Base-by-base conservation (phyloP, 2,888 invertebrate genomes). In the Cephus rjabovi region DNA sequence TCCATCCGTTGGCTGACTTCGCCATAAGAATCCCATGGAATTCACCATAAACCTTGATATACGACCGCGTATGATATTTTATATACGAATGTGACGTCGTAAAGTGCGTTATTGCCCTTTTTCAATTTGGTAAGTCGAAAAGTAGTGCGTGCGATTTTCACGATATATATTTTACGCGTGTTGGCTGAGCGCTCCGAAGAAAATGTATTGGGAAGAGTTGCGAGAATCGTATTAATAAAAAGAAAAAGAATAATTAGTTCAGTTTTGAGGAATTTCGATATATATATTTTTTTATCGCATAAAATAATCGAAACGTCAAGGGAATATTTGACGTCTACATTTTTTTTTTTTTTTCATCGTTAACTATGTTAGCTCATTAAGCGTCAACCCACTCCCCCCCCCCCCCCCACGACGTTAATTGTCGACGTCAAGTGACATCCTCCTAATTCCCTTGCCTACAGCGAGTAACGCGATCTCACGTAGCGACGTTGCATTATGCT, bases 401-500 rank as follows among this genome's bases (percentile, higher is more conserved):
- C 3, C 4, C 3, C 1, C 15, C 1, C 9, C 23, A 9, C 6
- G 1, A 0, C 9, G 40, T 56, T 56, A 56, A 56, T 56, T 56
- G 23, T 56, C 56, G 56, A 56, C 23, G 56, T 15, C 15, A 56
- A 56, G 56, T 56, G 23, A 23, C 56, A 56, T 23, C 56, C 73
- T 31, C 74, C 11, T 69, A 73, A 33, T 33, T 77, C 30, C 30
- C 34, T 74, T 23, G 34, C 15, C 34, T 77, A 34, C 74, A 74
- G 74, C 35, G 73, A 74, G 77, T 76, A 40, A n/a, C 15, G 76
- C 73, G 76, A 76, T 76, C 73, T 74, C 68, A 69, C 11, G 74
- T 73, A 73, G 68, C 73, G 30, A 76, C 76, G 73, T 71, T 76
- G 56, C 35, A 37, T 33, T 73, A 69, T 34, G 33, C 73, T 73